These are phyloP conservation scores for Natator depressus DNA, from an alignment of 2,113 vertebrate species.

Conservation along the genomic window DNA sequence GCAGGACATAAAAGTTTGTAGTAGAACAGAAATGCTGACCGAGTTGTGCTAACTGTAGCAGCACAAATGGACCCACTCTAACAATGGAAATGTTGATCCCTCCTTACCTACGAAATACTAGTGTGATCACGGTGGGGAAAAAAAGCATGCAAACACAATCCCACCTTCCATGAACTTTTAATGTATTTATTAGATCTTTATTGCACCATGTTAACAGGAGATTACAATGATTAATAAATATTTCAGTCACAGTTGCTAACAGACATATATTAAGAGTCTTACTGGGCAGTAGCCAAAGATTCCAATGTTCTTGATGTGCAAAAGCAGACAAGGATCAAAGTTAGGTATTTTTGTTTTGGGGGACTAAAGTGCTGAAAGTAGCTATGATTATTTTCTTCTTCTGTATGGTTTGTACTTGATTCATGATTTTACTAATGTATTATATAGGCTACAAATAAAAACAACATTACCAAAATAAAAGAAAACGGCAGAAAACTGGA, in stretches of 20 bases:
- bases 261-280: background rate
- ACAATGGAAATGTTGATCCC: background rate
- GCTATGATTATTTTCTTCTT: background rate
- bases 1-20: background rate
- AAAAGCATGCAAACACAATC: background rate
- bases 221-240: background rate
- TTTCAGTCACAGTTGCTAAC: background rate
- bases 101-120: background rate
- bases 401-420: background rate
- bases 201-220: background rate
- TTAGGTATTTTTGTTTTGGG: background rate
- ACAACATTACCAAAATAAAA: background rate
- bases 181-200: background rate
- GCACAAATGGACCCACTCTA: background rate
- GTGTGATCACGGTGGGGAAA: no score
- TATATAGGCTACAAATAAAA: fast-evolving
- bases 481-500: background rate
- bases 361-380: background rate
- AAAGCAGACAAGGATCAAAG: background rate
- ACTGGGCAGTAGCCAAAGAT: background rate
- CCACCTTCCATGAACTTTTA: background rate
- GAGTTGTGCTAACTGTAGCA: background rate
- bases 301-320: background rate
- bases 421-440: background rate
- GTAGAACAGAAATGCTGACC: background rate